Evolutionary conservation across 2,797 vertebrate genomes (phyloP), one percentile per base, ranked within the genome.

Genomic region (Pagetopsis macropterus): DNA sequence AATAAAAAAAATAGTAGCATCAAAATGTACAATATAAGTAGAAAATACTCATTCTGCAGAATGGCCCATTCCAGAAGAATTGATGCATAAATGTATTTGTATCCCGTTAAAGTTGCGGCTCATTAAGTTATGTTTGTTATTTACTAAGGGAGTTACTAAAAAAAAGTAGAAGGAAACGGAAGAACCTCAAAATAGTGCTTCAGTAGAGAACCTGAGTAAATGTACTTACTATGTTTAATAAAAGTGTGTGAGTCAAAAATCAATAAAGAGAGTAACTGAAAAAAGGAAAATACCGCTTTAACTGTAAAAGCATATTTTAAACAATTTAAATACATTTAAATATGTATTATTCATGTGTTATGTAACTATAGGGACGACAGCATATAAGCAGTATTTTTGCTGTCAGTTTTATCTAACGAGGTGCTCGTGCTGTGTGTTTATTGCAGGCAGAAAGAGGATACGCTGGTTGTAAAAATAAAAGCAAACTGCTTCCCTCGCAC

Each of bases 331-430:
- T 27, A 27, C 27, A 27, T 27, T 27, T 27, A 27, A 9, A 9
- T 61, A 17, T 37, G 7, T 19, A 23, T 50, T 37, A 11, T 19
- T 68, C 2, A 33, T 50, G 23, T 23, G 5, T 33, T 12, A 57
- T 43, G 19, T 15, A 13, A 8, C 49, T 54, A n/a, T 3, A 14
- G 48, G 9, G 19, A 17, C 16, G 15, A 45, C 31, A 70, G 57
- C 17, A 65, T 52, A 4, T 45, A 15, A 37, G 44, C 19, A 5
- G 41, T 23, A 23, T 58, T 75, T 69, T 19, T 49, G 33, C 10
- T 19, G 7, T 46, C 45, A 44, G 41, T 66, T 72, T 68, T 55
- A 62, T 74, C 74, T 70, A 43, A 40, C 52, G 33, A 63, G 16
- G 9, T 48, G 45, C 13, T 43, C 8, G 12, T 14, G n/a, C 49